Percentiles rank a stretch among this genome's conserved stretches.
These are phyloP conservation scores for Aleiodes testaceus DNA, from an alignment of 2,888 invertebrate genomes.

Conservation along the genomic window DNA sequence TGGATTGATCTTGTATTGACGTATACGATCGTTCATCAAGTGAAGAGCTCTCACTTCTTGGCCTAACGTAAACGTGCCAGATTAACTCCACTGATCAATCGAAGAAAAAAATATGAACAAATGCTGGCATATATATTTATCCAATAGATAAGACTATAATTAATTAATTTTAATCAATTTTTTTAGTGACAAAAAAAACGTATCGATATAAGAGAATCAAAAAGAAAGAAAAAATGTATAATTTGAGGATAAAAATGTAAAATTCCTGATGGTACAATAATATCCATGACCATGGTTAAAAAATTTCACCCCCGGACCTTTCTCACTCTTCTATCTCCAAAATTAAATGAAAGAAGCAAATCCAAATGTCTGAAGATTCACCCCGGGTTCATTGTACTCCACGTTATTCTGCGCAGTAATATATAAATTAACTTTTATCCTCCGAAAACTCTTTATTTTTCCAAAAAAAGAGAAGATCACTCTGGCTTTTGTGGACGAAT, in stretches of 20 bases:
- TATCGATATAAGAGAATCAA: conserved; percentile 28
- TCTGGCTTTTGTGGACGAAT: not conserved
- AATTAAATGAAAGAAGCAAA: not conserved
- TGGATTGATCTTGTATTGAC: conserved; percentile 8
- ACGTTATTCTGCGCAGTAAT: too few species aligned
- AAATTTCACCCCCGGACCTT: conserved; percentile 32
- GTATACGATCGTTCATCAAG: conserved; percentile 15
- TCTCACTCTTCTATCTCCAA: conserved; percentile 26
- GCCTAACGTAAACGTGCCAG: conserved; percentile 11
- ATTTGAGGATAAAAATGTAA: conserved; percentile 34
- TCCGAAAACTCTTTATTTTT: not conserved
- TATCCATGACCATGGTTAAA: conserved; percentile 34
- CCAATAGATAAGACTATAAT: conserved; percentile 31
- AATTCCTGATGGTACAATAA: conserved; percentile 34
- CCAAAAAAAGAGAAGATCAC: not conserved
- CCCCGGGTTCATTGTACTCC: not conserved
- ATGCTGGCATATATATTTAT: conserved; percentile 30
- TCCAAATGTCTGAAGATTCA: conserved; percentile 14
- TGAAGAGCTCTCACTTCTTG: conserved; percentile 1
- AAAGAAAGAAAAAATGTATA: conserved; percentile 27
- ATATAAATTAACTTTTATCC: too few species aligned
- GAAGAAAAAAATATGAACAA: conserved; percentile 13
- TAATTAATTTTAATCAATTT: conserved; percentile 33
- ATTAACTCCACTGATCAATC: conserved; percentile 24
- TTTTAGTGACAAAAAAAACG: conserved; percentile 18